These are phyloP conservation scores for Hyles euphorbiae DNA, from an alignment of 1,140 invertebrate species.

Conservation along the genomic window DNA sequence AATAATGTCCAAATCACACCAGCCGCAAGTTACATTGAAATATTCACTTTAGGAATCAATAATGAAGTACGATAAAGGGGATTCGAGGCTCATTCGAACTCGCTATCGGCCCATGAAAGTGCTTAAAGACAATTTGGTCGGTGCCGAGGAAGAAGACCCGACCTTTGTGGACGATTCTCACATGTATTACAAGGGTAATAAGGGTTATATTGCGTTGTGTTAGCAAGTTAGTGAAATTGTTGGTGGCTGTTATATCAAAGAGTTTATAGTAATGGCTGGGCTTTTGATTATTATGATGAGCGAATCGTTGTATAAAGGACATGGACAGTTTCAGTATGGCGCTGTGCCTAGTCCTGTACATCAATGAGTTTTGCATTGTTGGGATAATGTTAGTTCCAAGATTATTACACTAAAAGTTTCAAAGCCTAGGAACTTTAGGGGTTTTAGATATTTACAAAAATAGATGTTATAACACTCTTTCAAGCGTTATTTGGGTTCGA, in stretches of 20 bases:
- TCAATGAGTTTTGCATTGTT: too few relatives aligned
- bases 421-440: too few relatives aligned
- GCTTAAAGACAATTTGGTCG: constrained; percentile 56
- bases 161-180: constrained; percentile 65
- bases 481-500: too few relatives aligned
- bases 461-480: too few relatives aligned
- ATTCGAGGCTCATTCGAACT: constrained; percentile 58
- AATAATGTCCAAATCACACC: neutral
- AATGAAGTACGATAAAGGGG: constrained; percentile 45
- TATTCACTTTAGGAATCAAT: constrained; percentile 47
- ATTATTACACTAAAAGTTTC: too few relatives aligned
- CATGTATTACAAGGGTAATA: constrained; percentile 62
- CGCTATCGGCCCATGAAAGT: constrained; percentile 63
- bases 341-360: too few relatives aligned
- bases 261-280: too few relatives aligned
- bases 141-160: constrained; percentile 52
- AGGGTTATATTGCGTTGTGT: neutral
- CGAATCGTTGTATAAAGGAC: neutral
- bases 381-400: too few relatives aligned
- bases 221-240: neutral
- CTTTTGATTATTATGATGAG: too few relatives aligned
- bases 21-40: neutral
- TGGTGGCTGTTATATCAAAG: neutral
- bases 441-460: too few relatives aligned
- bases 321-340: too few relatives aligned